Base-by-base conservation (phyloP, 2,113 vertebrate species). In the Heterotis niloticus region DNA sequence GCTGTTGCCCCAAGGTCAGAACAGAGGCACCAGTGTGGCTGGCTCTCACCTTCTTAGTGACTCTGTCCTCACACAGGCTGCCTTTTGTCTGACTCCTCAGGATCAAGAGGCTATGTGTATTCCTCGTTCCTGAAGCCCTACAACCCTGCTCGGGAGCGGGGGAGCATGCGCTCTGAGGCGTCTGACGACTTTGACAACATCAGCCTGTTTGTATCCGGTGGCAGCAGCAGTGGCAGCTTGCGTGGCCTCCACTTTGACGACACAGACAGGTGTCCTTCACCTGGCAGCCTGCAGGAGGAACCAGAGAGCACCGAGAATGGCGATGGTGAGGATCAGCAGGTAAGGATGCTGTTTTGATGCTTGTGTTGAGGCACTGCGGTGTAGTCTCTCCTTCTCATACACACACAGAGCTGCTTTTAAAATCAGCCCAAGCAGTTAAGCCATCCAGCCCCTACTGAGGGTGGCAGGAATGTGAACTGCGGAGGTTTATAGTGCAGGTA, bases 91-190 rank as follows among this genome's bases (percentile, higher is more conserved):
- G 18, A 97, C 1, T 0, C 5, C 18, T 1, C 77, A 78, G 77
- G 66, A 70, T 28, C 67, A 51, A 54, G 51, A 29, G 77, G 77
- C 28, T 78, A 78, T 4, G 77, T 78, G 7, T 98, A 98, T 83
- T 96, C 96, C 77, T 97, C 96, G 62, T 99, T 99, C 89, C 91
- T 99, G 86, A 98, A 93, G 84, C 93, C 91, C 78, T 98, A 97
- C 89, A 96, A 96, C 67, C 95, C 96, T 81, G 89, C 90, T 51
- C 93, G 94, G 84, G 86, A 68, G 0, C 94, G 92, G 26, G 94
- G 90, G 77, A 84, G 59, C 1, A 80, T 75, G 29, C 9, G 24
- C 78, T 11, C 54, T 12, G 88, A 94, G 11, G 85, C 78, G 57
- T 88, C 91, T 0, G 96, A 95, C 0, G 96, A 98, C 83, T 99